Evolutionary conservation across 2,888 invertebrate genomes (phyloP), one percentile per base, ranked within the genome.

Genomic region (Ferdinandea cuprea): DNA sequence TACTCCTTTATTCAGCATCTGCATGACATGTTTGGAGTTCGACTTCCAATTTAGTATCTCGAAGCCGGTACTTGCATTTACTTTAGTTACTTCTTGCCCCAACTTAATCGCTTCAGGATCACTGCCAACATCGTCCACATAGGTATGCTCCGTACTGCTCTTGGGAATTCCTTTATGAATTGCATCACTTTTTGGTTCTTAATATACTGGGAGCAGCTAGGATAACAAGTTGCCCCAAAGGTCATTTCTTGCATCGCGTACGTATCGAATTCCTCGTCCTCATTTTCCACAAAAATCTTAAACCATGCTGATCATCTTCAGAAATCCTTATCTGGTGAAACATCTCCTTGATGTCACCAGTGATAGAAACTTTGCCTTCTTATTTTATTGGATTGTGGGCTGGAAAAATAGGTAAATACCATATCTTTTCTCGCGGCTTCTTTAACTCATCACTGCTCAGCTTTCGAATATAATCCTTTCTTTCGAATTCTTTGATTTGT

Each of bases 341-440:
- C 44, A 44, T 44, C 19, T 17, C 44, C 3, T 9, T 19, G 0
- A 44, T 44, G 9, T 19, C 44, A 3, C 9, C 19, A 2, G 2
- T 19, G 4, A 19, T 44, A 3, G 9, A 7, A 1, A 19, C 17
- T 44, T 21, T 17, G n/a, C n/a, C n/a, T n/a, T n/a, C n/a, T 88
- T 88, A 21, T 87, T n/a, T n/a, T n/a, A n/a, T 88, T 1, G 86
- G 85, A 50, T 88, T 85, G 6, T 11, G 50, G 2, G 79, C 85
- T n/a, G 56, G 30, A 42, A 79, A 19, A 21, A 44, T 21, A 9
- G 44, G 44, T 9, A 44, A 19, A 7, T 44, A 44, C 19, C 44
- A 44, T 9, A 11, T 17, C 17, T 17, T 15, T 44, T 15, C 17
- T 7, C 17, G 42, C 1, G 17, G 19, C 8, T 17, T 17, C 5